Evolutionary conservation across 35 echinoderm and acorn worm species (phyloP).

Genomic region (Ophioderma brevispina): DNA sequence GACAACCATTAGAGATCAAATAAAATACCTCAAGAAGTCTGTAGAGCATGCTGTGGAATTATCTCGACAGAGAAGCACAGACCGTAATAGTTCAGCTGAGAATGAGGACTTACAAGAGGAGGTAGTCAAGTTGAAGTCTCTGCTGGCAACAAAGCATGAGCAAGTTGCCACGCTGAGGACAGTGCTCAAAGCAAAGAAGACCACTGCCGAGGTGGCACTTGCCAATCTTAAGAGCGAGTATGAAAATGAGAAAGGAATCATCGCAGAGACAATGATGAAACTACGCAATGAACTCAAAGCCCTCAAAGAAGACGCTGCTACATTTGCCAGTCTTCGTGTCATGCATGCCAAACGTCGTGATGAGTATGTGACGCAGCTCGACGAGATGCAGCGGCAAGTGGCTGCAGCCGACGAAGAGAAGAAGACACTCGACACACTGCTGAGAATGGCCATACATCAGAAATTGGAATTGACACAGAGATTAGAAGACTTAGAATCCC

Average conservation of each 20-base stretch:
- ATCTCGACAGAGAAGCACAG: conserved; percentile 71
- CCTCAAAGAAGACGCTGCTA: conserved; percentile 93
- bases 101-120: conserved; percentile 91
- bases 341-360: conserved; percentile 95
- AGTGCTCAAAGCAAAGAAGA: conserved; percentile 96
- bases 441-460: conserved; percentile 98
- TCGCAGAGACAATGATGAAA: conserved; percentile 97
- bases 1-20: conserved; percentile 86
- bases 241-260: conserved; percentile 87
- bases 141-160: conserved; percentile 86
- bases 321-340: conserved; percentile 84
- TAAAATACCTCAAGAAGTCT: conserved; percentile 91
- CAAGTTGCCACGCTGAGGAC: conserved; percentile 91
- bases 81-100: conserved; percentile 72
- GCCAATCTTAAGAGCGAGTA: conserved; percentile 97
- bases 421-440: conserved; percentile 92
- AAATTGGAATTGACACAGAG: conserved; percentile 93
- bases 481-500: conserved; percentile 85
- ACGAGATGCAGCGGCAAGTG: conserved; percentile 90
- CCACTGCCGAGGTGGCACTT: conserved; percentile 92
- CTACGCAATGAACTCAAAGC: conserved; percentile 85
- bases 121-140: conserved; percentile 77
- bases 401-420: conserved; percentile 89
- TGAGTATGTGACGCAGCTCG: conserved; percentile 95
- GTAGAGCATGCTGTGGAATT: conserved; percentile 92